phyloP scores from a whole-genome alignment of 1,140 invertebrate genomes.

The Diabrotica virgifera region DNA sequence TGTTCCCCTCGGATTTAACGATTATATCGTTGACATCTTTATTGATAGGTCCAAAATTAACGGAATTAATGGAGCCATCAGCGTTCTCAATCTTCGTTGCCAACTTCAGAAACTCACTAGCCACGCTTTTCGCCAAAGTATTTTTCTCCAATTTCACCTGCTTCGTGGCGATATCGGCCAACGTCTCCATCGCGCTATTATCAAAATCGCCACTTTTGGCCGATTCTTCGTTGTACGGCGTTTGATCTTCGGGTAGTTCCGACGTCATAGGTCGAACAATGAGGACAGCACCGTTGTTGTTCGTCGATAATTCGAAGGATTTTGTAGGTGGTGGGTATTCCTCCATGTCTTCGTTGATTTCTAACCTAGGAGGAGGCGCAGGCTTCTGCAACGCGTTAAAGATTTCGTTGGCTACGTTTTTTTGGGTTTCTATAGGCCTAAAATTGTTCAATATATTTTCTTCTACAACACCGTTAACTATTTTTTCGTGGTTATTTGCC shows the following conservation, averaged over 20 bases:
- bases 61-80: slow-evolving; percentile 27
- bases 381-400: slow-evolving; percentile 11
- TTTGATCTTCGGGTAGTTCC: slow-evolving; percentile 10
- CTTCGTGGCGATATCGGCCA: slow-evolving; percentile 49
- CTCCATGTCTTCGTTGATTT: slow-evolving; percentile 4
- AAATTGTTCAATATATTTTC: background rate
- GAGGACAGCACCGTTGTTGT: slow-evolving; percentile 12
- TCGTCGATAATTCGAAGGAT: background rate
- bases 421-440: background rate
- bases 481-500: slow-evolving; percentile 4
- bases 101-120: slow-evolving; percentile 60
- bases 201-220: slow-evolving; percentile 38
- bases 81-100: slow-evolving; percentile 51
- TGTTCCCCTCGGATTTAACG: slow-evolving; percentile 46
- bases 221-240: slow-evolving; percentile 21
- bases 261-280: slow-evolving; percentile 7
- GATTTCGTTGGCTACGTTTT: slow-evolving; percentile 12
- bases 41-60: slow-evolving; percentile 25
- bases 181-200: slow-evolving; percentile 49
- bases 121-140: slow-evolving; percentile 56
- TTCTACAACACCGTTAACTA: background rate
- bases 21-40: slow-evolving; percentile 44
- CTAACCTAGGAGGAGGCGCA: background rate
- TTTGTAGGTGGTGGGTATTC: background rate
- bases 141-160: slow-evolving; percentile 49